Base-by-base conservation (phyloP, 64 coral and sea anemone species). In the Porites lutea region DNA sequence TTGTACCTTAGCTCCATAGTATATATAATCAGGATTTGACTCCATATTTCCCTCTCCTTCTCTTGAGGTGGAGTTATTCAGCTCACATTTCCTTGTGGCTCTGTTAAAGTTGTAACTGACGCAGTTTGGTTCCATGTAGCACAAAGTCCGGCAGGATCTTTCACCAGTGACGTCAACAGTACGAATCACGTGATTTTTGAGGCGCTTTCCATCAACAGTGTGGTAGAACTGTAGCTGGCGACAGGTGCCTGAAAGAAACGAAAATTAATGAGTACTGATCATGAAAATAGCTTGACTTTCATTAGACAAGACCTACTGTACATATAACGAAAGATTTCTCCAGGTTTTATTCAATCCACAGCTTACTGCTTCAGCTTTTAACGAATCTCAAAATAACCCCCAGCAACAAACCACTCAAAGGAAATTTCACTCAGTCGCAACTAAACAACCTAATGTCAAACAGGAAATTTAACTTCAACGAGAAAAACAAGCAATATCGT, bases 41-140 rank as follows among this genome's bases (percentile, higher is more conserved):
- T 27, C 53, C 76, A 79, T 4, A 11, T 55, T 14, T 11, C 11
- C 19, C 11, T 55, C 51, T 4, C 22, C 51, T 54, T 7, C 51
- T 58, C 58, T 52, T 18, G 3, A 13, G 23, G 50, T 79, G 6
- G 53, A 9, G 20, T 79, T 79, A 79, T 79, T 79, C 51, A 79
- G 21, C 27, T 79, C 76, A 58, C 76, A 79, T 22, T 79, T 9
- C 5, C 6, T 16, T 2, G 53, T 5, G 11, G 0, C 9, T 54
- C 11, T 54, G 8, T 79, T 58, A 6, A 79, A 58, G 18, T 79
- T 79, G 76, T 22, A 57, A 58, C 76, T 79, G n/a, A 55, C 76
- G 21, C 51, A 79, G 50, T 79, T 23, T 12, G 50, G 76, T 23
- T 79, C 76, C 50, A 54, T 58, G 6, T 21, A 79, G 21, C 76